phyloP scores from a whole-genome alignment of 2,888 invertebrate species.

The Ormyrus nitidulus region DNA sequence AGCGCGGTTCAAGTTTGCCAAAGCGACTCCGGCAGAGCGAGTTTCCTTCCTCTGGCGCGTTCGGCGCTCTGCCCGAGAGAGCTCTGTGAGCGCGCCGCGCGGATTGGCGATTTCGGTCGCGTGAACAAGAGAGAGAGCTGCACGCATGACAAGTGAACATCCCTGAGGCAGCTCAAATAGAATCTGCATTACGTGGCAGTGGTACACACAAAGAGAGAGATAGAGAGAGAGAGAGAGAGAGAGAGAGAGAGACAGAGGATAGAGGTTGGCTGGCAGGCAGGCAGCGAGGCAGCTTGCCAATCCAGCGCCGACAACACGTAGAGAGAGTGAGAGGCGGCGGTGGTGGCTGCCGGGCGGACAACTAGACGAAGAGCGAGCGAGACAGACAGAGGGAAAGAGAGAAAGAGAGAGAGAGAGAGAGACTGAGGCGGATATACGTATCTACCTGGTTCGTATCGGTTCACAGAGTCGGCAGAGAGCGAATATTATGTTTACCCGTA shows the following conservation, averaged over 20 bases:
- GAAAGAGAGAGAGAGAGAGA: slow-evolving; percentile 58
- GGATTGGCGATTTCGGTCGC: slow-evolving; percentile 45
- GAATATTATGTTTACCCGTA: slow-evolving; percentile 75
- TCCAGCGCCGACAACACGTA: slow-evolving; percentile 44
- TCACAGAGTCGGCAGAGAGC: slow-evolving; percentile 68
- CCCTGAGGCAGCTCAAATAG: slow-evolving; percentile 74
- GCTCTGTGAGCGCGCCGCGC: too few relatives aligned
- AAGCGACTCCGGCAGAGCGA: slow-evolving; percentile 61
- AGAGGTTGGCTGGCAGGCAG: slow-evolving; percentile 43
- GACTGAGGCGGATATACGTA: slow-evolving; percentile 59
- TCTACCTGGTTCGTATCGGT: slow-evolving; percentile 68
- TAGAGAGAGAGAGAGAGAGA: slow-evolving; percentile 47
- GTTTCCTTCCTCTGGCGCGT: slow-evolving; percentile 37
- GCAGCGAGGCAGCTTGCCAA: slow-evolving; percentile 60
- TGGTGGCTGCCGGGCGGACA: slow-evolving; percentile 44
- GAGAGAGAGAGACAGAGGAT: slow-evolving; percentile 10
- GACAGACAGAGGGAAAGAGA: slow-evolving; percentile 52
- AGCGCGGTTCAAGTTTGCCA: slow-evolving; percentile 60
- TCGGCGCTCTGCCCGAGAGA: too few relatives aligned
- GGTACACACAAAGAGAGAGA: slow-evolving; percentile 62
- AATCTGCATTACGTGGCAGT: slow-evolving; percentile 72
- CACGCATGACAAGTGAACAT: slow-evolving; percentile 68
- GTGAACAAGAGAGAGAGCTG: slow-evolving; percentile 52
- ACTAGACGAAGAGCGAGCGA: slow-evolving; percentile 54
- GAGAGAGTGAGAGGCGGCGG: slow-evolving; percentile 40